Base-by-base conservation (phyloP, 2,797 vertebrate species). In the Danio choprae region DNA sequence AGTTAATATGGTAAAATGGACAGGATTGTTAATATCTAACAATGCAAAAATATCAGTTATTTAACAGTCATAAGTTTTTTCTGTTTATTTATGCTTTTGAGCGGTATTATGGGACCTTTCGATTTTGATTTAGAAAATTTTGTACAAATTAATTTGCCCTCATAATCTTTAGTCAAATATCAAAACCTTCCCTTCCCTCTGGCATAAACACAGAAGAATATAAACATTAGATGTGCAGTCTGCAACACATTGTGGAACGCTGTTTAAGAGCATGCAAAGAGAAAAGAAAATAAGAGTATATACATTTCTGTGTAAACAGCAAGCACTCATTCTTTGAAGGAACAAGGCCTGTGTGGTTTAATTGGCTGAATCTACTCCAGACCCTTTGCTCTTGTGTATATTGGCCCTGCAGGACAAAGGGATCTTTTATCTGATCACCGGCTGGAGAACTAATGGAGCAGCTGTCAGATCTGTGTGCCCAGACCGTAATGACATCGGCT, bases 401-500 rank as follows among this genome's bases (percentile, higher is more conserved):
- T 55, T 71, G 56, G 46, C 58, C 59, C 71, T 58, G 53, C 68
- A 64, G 48, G 77, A 72, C 77, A 79, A 79, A 79, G 18, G 46
- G 58, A 80, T 56, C 50, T 80, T 80, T 80, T 80, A 80, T 80
- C 59, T 73, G 59, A 80, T 73, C 77, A 56, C 59, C 7, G 77
- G 60, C 59, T 80, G 69, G 15, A 65, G 60, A 80, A 63, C 40
- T 73, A 73, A 80, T 80, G 77, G 68, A 80, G 77, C 77, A 80
- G 69, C 77, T 80, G 77, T 80, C 69, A 73, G 77, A 80, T 65
- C 77, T 80, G 59, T 80, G 69, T 72, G 77, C 69, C 74, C 68
- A 69, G 48, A 82, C 12, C 74, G 16, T 84, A 84, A 88, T 85
- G 82, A 84, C 80, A 84, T 55, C 63, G 71, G 78, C 78, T 79